These are phyloP conservation scores for Luidia sarsii DNA, from an alignment of 53 echinoderm and acorn worm genomes.

Conservation along the genomic window DNA sequence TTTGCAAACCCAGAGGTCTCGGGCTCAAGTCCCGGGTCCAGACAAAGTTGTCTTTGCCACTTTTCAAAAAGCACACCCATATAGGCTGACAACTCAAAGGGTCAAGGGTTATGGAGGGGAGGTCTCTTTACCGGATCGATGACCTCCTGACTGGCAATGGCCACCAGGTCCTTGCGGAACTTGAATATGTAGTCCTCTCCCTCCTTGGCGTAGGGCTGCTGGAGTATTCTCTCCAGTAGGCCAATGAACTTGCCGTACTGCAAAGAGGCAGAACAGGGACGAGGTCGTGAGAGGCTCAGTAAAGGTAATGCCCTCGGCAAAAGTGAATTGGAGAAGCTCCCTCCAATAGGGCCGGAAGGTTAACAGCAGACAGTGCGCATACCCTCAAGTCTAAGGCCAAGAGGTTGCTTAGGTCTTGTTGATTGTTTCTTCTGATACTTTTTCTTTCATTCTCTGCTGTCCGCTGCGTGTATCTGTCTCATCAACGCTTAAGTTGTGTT, in stretches of 20 bases:
- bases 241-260: conserved; percentile 78
- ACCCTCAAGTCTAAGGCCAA: no score
- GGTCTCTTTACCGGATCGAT: conserved; percentile 75
- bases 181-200: conserved; percentile 65
- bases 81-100: not conserved
- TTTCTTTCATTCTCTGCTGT: no score
- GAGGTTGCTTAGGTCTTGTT: no score
- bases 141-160: conserved; percentile 66
- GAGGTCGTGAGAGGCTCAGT: no score
- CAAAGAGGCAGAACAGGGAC: not conserved
- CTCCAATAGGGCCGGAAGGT: no score
- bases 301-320: no score
- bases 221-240: conserved; percentile 75
- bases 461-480: no score
- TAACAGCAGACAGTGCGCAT: no score
- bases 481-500: no score
- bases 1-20: not conserved
- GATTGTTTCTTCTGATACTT: no score
- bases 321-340: no score
- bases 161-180: conserved; percentile 67
- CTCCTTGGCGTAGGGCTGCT: conserved; percentile 82
- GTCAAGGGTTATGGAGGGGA: not conserved
- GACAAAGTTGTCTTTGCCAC: not conserved
- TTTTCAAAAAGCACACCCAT: not conserved
- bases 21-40: not conserved